A percentile compares a stretch with the other conserved stretches of the same genome.
Evolutionary conservation across 2,797 vertebrate genomes (phyloP).

Genomic region (Arrhamphus sclerolepis): DNA sequence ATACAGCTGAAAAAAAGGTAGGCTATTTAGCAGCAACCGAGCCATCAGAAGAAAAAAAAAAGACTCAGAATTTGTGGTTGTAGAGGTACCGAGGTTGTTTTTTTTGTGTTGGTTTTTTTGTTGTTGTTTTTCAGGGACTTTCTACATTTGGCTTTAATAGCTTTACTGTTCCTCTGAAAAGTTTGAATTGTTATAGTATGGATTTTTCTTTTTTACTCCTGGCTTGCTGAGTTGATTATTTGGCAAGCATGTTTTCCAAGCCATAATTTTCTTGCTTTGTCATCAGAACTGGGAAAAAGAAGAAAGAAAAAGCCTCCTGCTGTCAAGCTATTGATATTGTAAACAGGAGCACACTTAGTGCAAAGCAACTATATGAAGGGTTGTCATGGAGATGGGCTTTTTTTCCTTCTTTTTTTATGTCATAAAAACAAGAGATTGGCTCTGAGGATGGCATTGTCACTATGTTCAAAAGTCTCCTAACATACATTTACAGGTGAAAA

Average conservation of each 20-base stretch:
- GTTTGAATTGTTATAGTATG: neutral
- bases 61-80: too few relatives aligned
- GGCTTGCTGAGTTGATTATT: constrained; percentile 5
- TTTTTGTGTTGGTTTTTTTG: too few relatives aligned
- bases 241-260: constrained; percentile 6
- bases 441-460: too few relatives aligned
- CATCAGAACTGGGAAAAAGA: constrained; percentile 4
- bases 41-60: too few relatives aligned
- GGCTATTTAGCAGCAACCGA: too few relatives aligned
- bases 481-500: too few relatives aligned
- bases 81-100: too few relatives aligned
- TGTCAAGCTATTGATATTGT: constrained; percentile 27
- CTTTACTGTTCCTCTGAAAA: neutral
- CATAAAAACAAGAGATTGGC: too few relatives aligned
- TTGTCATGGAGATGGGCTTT: constrained; percentile 21
- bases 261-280: constrained; percentile 16
- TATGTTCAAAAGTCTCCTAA: too few relatives aligned
- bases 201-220: constrained; percentile 12
- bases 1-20: too few relatives aligned
- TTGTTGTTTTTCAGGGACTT: too few relatives aligned
- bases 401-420: neutral
- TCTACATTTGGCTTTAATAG: too few relatives aligned
- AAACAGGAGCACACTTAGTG: constrained; percentile 22
- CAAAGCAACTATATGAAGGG: constrained; percentile 15
- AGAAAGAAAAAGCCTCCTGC: neutral